These are phyloP conservation scores for Cloeon dipterum DNA, from an alignment of 2,888 invertebrate species.

Conservation along the genomic window DNA sequence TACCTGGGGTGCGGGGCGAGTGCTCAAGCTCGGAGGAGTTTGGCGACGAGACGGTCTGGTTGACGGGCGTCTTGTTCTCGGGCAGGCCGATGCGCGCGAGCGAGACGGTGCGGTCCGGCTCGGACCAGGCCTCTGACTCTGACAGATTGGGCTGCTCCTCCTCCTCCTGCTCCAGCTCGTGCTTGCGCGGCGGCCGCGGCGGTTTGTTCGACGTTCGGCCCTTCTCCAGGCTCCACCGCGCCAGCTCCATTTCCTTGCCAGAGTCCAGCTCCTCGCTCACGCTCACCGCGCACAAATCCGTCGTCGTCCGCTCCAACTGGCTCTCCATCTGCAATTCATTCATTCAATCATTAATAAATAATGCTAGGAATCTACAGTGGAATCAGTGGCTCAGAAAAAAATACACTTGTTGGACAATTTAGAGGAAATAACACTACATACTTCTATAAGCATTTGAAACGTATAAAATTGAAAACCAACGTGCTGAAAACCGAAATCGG, in stretches of 20 bases:
- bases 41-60: not conserved
- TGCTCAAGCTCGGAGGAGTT: not conserved
- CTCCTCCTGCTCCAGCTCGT: not conserved
- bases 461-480: too few relatives aligned
- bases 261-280: not conserved
- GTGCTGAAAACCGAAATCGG: too few relatives aligned
- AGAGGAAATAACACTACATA: too few relatives aligned
- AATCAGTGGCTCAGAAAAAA: too few relatives aligned
- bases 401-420: too few relatives aligned
- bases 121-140: slow-evolving; percentile 73
- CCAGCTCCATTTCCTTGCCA: not conserved
- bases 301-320: too few relatives aligned
- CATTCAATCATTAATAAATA: too few relatives aligned
- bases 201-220: too few relatives aligned
- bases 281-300: not conserved
- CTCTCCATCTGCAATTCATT: too few relatives aligned
- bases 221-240: not conserved
- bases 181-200: too few relatives aligned
- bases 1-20: not conserved
- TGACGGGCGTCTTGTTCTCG: slow-evolving; percentile 6
- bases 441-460: too few relatives aligned
- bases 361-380: too few relatives aligned
- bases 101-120: slow-evolving; percentile 63
- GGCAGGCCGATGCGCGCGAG: slow-evolving; percentile 45
- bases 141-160: slow-evolving; percentile 14